Percentiles rank a stretch among this genome's conserved stretches.
phyloP scores from a whole-genome alignment of 2,888 invertebrate species.

The Imbricaverruca yamaguchii region DNA sequence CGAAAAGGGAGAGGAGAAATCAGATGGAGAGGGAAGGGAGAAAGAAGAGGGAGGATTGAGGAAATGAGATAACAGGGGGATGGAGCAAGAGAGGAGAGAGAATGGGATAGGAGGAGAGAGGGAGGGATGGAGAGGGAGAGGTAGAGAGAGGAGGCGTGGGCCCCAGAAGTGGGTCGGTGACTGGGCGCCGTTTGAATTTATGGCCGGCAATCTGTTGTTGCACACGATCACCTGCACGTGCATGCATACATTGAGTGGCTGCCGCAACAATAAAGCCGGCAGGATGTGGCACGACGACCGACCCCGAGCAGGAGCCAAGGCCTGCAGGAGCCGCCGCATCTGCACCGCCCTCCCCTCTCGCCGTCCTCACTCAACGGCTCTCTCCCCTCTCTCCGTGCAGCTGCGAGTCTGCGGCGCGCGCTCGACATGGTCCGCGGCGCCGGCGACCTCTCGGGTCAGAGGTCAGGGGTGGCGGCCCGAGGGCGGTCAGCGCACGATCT shows the following conservation, averaged over 20 bases:
- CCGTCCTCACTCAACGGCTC: background rate
- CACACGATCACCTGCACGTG: constrained; percentile 4
- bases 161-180: constrained; percentile 1
- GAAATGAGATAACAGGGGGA: background rate
- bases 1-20: background rate
- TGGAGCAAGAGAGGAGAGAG: background rate
- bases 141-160: background rate
- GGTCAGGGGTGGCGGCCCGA: background rate
- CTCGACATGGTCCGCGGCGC: background rate
- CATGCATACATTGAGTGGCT: background rate
- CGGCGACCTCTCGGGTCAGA: background rate
- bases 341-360: background rate
- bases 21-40: too few relatives aligned
- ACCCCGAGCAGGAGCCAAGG: background rate
- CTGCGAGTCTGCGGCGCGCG: background rate
- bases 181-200: background rate
- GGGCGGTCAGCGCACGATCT: background rate
- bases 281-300: constrained; percentile 3
- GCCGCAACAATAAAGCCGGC: background rate
- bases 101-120: background rate
- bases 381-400: background rate
- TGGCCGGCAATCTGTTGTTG: background rate
- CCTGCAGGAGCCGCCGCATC: background rate
- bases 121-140: background rate
- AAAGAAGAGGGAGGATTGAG: too few relatives aligned